Base-by-base conservation (phyloP, 1,140 invertebrate species). In the Platorchestia sp. region DNA sequence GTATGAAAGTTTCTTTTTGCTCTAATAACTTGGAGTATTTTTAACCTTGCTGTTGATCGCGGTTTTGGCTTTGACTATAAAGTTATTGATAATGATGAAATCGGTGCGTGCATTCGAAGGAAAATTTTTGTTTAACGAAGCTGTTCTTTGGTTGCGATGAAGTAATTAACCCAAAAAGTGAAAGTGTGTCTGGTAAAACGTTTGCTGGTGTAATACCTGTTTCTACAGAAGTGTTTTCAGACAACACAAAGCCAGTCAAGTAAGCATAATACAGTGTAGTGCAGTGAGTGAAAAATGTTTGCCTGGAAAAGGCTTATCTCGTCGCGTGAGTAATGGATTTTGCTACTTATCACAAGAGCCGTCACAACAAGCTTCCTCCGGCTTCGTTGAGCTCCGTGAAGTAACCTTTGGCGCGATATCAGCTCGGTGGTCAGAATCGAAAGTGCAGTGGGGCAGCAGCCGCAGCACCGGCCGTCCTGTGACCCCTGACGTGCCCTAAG, bases 391-490 rank as follows among this genome's bases (percentile, higher is more conserved):
- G 45, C 47, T 44, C 43, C 91, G 43, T 93, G 91, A 93, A 47
- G 91, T 93, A 93, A 93, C 91, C 91, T 93, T 93, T 93, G 7
- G 45, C 91, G 43, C 7, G 6, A 44, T 93, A 93, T 93, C 91
- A 44, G 45, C 87, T 44, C 43, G 45, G 22, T 93, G 91, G 45
- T 47, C 91, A 93, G 91, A 93, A 93, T 93, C 91, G 91, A 93
- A 93, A 93, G 91, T 93, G 91, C 91, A 93, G 91, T 93, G 91
- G 91, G 45, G 91, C 91, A 93, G 45, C 91, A 27, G 22, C 89
- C 6, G 45, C 91, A 93, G 45, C 91, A 45, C 36, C 45, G 43
- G 91, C 45, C 91, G 91, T 93, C 91, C 91, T 93, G 3, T 93
- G 91, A 93, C 91, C 91, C 91, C 40, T 45, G 87, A 44, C 91